Percentiles rank a stretch among this genome's conserved stretches.
These are phyloP conservation scores for Pelecanoides urinatrix DNA, from an alignment of 2,113 vertebrate genomes.

Conservation along the genomic window DNA sequence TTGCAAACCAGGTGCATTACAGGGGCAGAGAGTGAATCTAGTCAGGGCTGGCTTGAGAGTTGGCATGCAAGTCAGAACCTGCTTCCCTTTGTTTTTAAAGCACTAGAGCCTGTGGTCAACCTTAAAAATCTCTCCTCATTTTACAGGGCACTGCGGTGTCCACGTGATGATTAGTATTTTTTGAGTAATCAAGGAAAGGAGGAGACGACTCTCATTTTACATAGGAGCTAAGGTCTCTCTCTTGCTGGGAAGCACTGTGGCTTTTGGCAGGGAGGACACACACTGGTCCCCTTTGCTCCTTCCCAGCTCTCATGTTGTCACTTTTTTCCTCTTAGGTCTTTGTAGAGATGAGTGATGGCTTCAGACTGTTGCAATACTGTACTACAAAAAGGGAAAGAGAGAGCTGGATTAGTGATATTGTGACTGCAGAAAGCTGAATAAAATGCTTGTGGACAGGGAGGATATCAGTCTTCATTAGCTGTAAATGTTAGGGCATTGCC, in stretches of 20 bases:
- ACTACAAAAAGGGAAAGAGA: neutral
- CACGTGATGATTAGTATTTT: neutral
- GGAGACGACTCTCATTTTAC: neutral
- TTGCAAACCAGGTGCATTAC: neutral
- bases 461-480: neutral
- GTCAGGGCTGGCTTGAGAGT: neutral
- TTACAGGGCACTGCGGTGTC: neutral
- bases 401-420: neutral
- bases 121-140: neutral
- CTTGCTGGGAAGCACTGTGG: neutral
- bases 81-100: neutral
- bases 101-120: neutral
- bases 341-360: neutral
- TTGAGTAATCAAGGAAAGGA: neutral
- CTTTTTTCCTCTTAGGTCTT: neutral
- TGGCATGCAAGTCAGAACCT: neutral
- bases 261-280: neutral
- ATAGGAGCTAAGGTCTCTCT: neutral
- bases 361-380: neutral
- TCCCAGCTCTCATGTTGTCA: neutral
- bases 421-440: neutral
- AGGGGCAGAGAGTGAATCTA: neutral
- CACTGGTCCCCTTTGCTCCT: neutral
- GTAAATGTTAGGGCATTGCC: neutral
- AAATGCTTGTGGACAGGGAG: neutral